Percentiles rank a stretch among this genome's conserved stretches.
Evolutionary conservation across 2,113 vertebrate species (phyloP).

Genomic region (Lota lota): DNA sequence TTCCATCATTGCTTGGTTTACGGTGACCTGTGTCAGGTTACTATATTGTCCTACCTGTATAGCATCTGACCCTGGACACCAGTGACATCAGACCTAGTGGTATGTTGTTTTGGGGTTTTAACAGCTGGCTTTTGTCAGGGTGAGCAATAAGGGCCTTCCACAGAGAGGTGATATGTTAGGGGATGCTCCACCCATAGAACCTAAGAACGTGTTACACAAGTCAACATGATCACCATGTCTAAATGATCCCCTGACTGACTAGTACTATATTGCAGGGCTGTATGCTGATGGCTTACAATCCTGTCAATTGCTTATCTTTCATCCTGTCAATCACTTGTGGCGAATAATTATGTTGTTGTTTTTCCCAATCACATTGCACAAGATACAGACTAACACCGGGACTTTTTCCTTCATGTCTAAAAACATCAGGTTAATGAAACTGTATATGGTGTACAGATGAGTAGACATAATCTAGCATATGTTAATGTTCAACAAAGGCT

Average conservation of each 20-base stretch:
- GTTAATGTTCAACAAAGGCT: background rate
- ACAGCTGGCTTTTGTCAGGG: background rate
- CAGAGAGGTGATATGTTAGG: background rate
- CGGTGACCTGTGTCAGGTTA: conserved; percentile 3
- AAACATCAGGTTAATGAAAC: background rate
- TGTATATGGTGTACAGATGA: background rate
- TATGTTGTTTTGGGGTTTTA: background rate
- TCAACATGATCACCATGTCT: background rate
- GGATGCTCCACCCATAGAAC: background rate
- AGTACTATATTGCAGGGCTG: too few relatives aligned
- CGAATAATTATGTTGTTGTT: too few relatives aligned
- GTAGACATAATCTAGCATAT: background rate
- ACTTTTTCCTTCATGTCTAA: background rate
- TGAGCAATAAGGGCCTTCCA: background rate
- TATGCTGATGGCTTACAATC: too few relatives aligned
- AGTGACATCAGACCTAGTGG: too few relatives aligned
- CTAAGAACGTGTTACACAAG: background rate
- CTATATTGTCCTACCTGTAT: background rate
- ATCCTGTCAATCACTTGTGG: too few relatives aligned
- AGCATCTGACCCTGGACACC: background rate
- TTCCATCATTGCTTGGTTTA: background rate
- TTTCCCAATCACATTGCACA: too few relatives aligned
- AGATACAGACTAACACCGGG: too few relatives aligned
- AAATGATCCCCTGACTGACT: too few relatives aligned
- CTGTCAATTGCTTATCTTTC: too few relatives aligned